These are phyloP conservation scores for Ectemnius continuus DNA, from an alignment of 2,888 invertebrate species.

Conservation along the genomic window DNA sequence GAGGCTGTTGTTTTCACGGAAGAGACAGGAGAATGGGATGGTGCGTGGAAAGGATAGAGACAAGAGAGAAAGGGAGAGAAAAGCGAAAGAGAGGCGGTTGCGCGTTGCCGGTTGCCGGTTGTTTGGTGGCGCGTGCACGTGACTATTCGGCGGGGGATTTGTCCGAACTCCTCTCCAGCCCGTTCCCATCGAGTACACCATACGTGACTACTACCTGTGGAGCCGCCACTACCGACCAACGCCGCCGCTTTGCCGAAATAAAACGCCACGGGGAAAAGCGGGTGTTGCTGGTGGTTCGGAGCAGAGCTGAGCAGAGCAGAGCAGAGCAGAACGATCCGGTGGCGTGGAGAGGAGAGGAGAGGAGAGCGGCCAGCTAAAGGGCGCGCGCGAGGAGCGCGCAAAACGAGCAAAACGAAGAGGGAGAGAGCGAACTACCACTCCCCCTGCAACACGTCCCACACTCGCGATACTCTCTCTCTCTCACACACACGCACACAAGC, in stretches of 20 bases:
- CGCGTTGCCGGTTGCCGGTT: constrained; percentile 30
- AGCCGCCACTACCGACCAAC: constrained; percentile 24
- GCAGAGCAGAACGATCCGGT: background rate
- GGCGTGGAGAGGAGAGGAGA: constrained; percentile 34
- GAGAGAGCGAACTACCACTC: background rate
- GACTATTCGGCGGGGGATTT: constrained; percentile 48
- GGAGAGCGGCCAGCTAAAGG: constrained; percentile 18
- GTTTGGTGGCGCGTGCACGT: constrained; percentile 39
- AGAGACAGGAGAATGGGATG: background rate
- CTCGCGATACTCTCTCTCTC: too few relatives aligned
- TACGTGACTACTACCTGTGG: constrained; percentile 62
- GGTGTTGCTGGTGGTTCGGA: constrained; percentile 47
- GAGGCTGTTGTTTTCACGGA: too few relatives aligned
- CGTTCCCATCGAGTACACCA: constrained; percentile 38
- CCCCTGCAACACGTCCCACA: too few relatives aligned
- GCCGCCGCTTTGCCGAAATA: constrained; percentile 33
- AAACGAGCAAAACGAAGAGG: constrained; percentile 8
- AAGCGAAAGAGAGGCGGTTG: constrained; percentile 1
- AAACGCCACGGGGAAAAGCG: constrained; percentile 53
- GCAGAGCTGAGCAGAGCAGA: constrained; percentile 44
- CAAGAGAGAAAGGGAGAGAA: background rate
- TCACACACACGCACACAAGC: too few relatives aligned
- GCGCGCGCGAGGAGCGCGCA: background rate
- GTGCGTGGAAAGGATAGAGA: background rate
- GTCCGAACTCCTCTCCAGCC: constrained; percentile 35